These are phyloP conservation scores for Sycophila texana DNA, from an alignment of 2,888 invertebrate species.

Conservation along the genomic window DNA sequence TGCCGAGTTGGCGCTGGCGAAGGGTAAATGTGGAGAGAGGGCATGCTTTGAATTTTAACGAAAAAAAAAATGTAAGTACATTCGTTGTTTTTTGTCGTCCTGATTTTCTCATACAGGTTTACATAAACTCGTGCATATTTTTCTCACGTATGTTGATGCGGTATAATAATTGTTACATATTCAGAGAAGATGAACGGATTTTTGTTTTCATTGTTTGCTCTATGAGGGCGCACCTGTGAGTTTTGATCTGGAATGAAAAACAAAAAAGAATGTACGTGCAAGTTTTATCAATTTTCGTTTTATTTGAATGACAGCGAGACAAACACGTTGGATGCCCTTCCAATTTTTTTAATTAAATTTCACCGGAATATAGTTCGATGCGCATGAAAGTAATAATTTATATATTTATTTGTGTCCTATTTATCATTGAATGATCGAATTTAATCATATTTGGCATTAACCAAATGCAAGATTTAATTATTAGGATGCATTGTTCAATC, in stretches of 20 bases:
- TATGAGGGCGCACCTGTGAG: not conserved
- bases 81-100: not conserved
- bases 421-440: too few relatives aligned
- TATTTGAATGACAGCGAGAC: too few relatives aligned
- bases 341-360: too few relatives aligned
- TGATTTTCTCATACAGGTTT: not conserved
- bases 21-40: not conserved
- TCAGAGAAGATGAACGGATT: not conserved
- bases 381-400: too few relatives aligned
- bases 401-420: too few relatives aligned
- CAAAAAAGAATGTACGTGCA: not conserved
- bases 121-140: conserved; percentile 8
- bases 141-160: not conserved
- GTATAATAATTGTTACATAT: conserved; percentile 29
- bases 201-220: not conserved
- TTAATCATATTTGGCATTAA: too few relatives aligned
- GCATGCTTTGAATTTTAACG: conserved; percentile 48
- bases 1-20: not conserved
- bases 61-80: conserved; percentile 33
- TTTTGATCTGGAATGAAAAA: not conserved
- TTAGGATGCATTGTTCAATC: too few relatives aligned
- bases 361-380: too few relatives aligned
- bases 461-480: too few relatives aligned
- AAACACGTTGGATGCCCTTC: too few relatives aligned
- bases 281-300: too few relatives aligned